phyloP scores from a whole-genome alignment of 2,113 vertebrate genomes.

The Antechinus flavipes region DNA sequence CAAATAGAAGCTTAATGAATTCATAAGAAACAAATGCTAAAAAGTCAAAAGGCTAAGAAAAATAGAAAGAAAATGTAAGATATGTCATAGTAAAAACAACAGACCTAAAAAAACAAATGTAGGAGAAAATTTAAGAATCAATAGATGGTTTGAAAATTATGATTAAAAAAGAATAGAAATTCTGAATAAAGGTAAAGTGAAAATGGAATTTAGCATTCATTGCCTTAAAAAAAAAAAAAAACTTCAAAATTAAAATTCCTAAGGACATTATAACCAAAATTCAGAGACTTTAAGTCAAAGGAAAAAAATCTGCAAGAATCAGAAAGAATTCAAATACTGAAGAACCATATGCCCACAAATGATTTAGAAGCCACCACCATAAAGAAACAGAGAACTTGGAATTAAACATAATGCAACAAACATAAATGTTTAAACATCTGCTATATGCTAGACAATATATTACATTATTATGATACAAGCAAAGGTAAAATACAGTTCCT shows the following conservation, averaged over 20 bases:
- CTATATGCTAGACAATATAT: background rate
- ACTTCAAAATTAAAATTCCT: background rate
- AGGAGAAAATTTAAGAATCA: background rate
- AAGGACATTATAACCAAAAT: background rate
- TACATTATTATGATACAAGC: background rate
- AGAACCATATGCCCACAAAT: background rate
- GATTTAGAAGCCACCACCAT: background rate
- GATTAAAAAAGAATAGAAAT: background rate
- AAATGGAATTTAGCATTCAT: background rate
- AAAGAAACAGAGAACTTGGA: background rate
- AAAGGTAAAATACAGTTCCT: background rate
- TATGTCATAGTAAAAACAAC: background rate
- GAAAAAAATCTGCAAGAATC: background rate
- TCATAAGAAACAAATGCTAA: background rate
- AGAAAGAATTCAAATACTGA: background rate
- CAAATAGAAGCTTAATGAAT: background rate
- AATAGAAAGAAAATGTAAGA: background rate
- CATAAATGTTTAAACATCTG: background rate
- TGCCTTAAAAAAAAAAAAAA: background rate
- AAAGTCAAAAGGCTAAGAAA: background rate
- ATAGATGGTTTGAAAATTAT: background rate
- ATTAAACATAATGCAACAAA: background rate
- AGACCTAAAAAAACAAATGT: background rate
- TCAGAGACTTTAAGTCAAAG: background rate
- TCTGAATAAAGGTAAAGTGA: background rate